Conservation (phyloP, 2,797 vertebrate species). For the Gorsachius magnificus region DNA sequence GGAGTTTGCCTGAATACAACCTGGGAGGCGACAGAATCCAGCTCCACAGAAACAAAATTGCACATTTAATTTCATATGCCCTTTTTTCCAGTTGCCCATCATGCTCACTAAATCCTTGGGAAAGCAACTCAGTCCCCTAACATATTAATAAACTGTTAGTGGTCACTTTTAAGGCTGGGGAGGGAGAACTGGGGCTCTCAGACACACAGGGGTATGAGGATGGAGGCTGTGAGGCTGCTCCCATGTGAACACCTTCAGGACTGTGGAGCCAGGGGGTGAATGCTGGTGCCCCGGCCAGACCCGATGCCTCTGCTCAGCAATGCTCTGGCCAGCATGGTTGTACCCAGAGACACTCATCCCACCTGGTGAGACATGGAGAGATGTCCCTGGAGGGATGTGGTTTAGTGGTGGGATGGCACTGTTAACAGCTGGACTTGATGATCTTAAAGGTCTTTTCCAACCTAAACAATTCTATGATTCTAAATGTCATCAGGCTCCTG, state of each 20-base stretch:
- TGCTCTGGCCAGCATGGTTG: fast-evolving
- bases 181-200: neutral
- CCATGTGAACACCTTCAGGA: neutral
- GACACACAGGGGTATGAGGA: neutral
- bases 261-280: fast-evolving
- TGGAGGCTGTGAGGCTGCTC: neutral
- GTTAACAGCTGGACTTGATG: too few relatives aligned
- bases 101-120: neutral
- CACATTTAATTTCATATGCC: neutral
- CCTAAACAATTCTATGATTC: too few relatives aligned
- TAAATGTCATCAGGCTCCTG: neutral
- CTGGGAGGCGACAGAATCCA: neutral
- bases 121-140: neutral
- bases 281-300: too few relatives aligned
- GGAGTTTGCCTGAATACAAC: fast-evolving
- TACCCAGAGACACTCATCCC: neutral
- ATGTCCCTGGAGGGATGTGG: too few relatives aligned
- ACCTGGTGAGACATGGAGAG: neutral
- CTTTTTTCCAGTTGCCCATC: neutral
- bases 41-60: neutral
- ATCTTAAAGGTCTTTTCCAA: too few relatives aligned
- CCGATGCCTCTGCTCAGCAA: neutral
- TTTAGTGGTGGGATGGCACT: too few relatives aligned
- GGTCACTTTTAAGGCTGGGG: neutral
- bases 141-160: neutral